phyloP scores from a whole-genome alignment of 2,888 invertebrate species.

The Harpalus rufipes region DNA sequence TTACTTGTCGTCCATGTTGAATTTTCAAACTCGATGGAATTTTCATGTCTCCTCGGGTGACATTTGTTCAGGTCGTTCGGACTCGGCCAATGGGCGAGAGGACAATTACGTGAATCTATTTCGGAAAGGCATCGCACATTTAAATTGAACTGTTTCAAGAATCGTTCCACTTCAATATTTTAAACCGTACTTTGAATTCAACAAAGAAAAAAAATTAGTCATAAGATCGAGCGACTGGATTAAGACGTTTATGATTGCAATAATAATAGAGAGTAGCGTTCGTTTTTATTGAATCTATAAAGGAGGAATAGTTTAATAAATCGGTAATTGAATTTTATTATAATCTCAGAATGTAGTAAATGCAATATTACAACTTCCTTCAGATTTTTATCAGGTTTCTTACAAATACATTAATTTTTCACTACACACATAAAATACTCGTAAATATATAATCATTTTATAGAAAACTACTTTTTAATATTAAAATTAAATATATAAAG shows the following conservation, averaged over 20 bases:
- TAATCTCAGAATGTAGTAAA: not conserved
- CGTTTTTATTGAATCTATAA: slow-evolving; percentile 2
- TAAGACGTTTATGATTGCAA: not conserved
- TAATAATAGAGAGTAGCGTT: not conserved
- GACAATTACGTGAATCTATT: slow-evolving; percentile 38
- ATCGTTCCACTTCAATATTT: slow-evolving; percentile 25
- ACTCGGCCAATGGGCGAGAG: slow-evolving; percentile 24
- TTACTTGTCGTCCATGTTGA: slow-evolving; percentile 34
- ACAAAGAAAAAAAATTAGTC: not conserved
- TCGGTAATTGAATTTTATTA: not conserved
- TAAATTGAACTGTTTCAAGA: slow-evolving; percentile 26
- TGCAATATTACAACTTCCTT: not conserved
- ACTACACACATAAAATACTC: not conserved
- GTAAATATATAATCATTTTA: not conserved
- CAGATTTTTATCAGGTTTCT: not conserved
- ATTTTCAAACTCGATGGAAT: slow-evolving; percentile 47
- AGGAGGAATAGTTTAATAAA: not conserved
- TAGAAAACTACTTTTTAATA: not conserved
- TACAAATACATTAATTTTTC: no score
- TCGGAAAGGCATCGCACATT: slow-evolving; percentile 18
- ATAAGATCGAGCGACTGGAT: not conserved
- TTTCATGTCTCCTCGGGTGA: slow-evolving; percentile 17
- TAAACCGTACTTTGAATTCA: slow-evolving; percentile 5
- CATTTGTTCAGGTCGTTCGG: slow-evolving; percentile 37
- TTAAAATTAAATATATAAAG: no score